Percentiles rank a stretch among this genome's conserved stretches.
phyloP scores from a whole-genome alignment of 2,888 invertebrate species.

The Ypsolopha scabrella region DNA sequence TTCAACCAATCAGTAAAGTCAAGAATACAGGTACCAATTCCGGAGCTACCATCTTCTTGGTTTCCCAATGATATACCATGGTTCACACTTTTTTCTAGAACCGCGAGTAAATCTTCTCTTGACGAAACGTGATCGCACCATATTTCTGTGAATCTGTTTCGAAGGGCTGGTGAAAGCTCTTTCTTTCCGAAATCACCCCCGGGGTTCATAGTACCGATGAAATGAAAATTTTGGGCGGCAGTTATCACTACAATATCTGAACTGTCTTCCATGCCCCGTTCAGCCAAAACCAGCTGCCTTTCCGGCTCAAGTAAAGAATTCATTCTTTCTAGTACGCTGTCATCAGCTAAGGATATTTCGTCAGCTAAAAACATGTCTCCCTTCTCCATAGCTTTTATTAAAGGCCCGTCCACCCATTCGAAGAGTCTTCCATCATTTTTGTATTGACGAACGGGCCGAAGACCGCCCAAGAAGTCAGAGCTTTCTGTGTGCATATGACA shows the following conservation, averaged over 20 bases:
- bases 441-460: constrained; percentile 86
- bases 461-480: constrained; percentile 95
- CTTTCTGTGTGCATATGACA: constrained; percentile 99
- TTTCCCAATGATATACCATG: constrained; percentile 64
- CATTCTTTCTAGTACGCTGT: constrained; percentile 96
- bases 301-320: constrained; percentile 97
- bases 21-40: constrained; percentile 79
- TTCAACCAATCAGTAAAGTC: constrained; percentile 86
- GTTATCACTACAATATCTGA: constrained; percentile 72
- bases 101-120: constrained; percentile 79
- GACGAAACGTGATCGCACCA: constrained; percentile 90
- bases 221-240: constrained; percentile 83
- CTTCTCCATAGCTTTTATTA: constrained; percentile 89
- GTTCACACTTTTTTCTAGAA: constrained; percentile 84
- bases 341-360: constrained; percentile 98
- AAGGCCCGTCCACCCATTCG: constrained; percentile 98
- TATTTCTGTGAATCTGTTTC: constrained; percentile 98
- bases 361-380: constrained; percentile 95
- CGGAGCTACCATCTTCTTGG: constrained; percentile 62
- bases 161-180: constrained; percentile 95
- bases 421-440: constrained; percentile 78
- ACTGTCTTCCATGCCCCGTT: constrained; percentile 81
- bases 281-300: constrained; percentile 88
- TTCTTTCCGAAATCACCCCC: constrained; percentile 99
- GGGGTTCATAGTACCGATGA: constrained; percentile 99